Base-by-base conservation (phyloP, 2,113 vertebrate genomes). In the Rhineura floridana region DNA sequence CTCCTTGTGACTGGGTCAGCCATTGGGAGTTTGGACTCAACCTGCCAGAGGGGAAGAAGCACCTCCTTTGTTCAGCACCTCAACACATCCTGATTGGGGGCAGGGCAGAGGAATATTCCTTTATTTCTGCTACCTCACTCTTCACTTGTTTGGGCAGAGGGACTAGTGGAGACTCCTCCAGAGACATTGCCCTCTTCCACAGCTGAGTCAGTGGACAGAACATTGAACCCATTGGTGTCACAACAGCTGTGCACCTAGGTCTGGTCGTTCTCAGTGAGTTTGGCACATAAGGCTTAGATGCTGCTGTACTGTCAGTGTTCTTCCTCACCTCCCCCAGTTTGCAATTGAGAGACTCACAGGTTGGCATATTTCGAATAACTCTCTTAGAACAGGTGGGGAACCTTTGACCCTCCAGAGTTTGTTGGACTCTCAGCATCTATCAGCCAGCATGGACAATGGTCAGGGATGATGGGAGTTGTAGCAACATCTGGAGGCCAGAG, bases 91-190 rank as follows among this genome's bases (percentile, higher is more conserved):
- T 17, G 44, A 13, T 5, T 44, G 10, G 11, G 30, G 10, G 46
- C 2, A 12, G 21, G 10, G 30, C 62, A 2, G 30, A 1, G 13
- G 2, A 30, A 73, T 55, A 88, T 63, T 88, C 70, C 59, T 88
- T 50, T 65, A 65, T 83, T 88, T 88, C 87, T 83, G 87, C 87
- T 88, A 88, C 87, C 87, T 88, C 87, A 88, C 70, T 86, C 55
- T 86, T 78, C 87, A 67, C 81, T 83, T 50, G 70, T 70, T 52
- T 77, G 70, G n/a, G 48, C 70, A 76, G 65, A 52, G 81, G 80
- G 70, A 82, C 79, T 80, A 76, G 69, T 15, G 2, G 30, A 73
- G 44, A 75, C 59, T 75, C 87, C 2, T 48, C 79, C 50, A 2
- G 79, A 46, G 30, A 36, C 30, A 28, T 28, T 63, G 44, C 80